Conservation (phyloP, 2,797 vertebrate species). For the Muscicapa comitata region DNA sequence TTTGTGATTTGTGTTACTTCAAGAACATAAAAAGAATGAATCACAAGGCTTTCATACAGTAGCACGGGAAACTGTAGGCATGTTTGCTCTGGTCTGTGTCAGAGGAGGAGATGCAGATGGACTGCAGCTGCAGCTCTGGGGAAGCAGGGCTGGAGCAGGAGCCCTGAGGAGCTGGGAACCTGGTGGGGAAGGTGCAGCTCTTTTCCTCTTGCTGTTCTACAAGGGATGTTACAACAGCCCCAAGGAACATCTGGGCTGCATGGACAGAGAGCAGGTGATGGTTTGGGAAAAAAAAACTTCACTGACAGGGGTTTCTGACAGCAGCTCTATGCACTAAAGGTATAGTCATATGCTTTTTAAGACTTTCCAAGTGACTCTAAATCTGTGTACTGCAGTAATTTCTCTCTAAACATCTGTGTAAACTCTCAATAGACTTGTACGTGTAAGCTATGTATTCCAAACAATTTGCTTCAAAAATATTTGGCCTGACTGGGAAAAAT, state of each 20-base stretch:
- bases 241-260: not conserved
- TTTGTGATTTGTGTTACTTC: not conserved
- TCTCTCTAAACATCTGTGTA: not conserved
- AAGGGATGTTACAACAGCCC: not conserved
- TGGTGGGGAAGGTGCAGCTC: not conserved
- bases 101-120: not conserved
- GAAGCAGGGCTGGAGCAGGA: not conserved
- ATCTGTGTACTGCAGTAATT: not conserved
- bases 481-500: not conserved
- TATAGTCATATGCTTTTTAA: not conserved
- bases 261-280: not conserved
- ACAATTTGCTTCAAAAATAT: not conserved
- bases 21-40: not conserved
- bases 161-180: not conserved
- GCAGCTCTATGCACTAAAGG: not conserved
- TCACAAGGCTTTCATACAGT: not conserved
- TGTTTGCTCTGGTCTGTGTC: not conserved
- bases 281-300: not conserved
- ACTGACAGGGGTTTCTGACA: not conserved
- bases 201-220: not conserved
- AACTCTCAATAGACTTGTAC: not conserved
- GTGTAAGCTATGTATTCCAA: not conserved
- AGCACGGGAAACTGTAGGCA: not conserved
- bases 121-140: not conserved
- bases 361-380: not conserved